Base-by-base conservation (phyloP, 2,888 invertebrate genomes). In the Aleiodes leptofemur region DNA sequence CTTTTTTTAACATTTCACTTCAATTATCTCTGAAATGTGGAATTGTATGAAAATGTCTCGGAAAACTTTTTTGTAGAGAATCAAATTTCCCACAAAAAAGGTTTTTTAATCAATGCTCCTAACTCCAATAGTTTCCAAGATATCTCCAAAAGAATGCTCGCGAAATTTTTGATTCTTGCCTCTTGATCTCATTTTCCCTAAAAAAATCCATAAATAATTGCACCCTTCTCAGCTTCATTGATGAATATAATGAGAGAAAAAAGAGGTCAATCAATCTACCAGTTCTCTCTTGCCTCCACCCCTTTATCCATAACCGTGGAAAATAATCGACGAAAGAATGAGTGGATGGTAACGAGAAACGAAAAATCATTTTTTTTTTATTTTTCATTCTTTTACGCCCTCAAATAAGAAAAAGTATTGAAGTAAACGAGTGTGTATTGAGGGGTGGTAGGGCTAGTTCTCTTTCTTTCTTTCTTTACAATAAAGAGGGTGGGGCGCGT, bases 401-500 rank as follows among this genome's bases (percentile, higher is more conserved):
- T 69, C 74, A 76, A 59, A 64, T 56, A 72, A 48, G 43, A 14
- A 69, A 8, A 34, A 34, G 51, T 51, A 50, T 51, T 69, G 68
- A 43, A 51, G 70, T 31, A 69, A 68, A 48, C 56, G 72, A 74
- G 23, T 34, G 69, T 53, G 53, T 51, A 64, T 61, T 73, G 61
- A 56, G 77, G 51, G 50, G 61, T 66, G 73, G 68, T 57, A 66
- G 72, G 50, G 72, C 48, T 55, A 50, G 53, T 56, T 13, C n/a
- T 61, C 56, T 68, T 53, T 71, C 74, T 66, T 57, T 43, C 66
- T 53, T n/a, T 11, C 68, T 29, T 23, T 16, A 57, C 16, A 38
- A 66, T 34, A 29, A 69, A 73, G 73, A 66, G 72, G 72, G 79
- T 69, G 74, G 73, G 74, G 76, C 56, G 71, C 50, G 72, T 55